phyloP scores from a whole-genome alignment of 1,140 invertebrate genomes.

The Hestina assimilis region DNA sequence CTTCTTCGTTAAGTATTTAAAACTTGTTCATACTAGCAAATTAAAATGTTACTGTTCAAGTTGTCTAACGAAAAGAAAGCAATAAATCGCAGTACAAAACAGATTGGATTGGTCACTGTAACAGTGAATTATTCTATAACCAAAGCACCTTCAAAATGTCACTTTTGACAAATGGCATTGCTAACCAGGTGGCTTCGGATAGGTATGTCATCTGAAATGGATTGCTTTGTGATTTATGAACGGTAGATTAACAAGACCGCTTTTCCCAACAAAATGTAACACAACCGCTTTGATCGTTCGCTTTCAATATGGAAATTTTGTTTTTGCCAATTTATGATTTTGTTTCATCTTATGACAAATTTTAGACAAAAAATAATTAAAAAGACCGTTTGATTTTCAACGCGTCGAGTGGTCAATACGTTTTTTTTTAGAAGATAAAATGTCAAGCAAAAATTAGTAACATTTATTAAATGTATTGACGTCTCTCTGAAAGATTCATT shows the following conservation, averaged over 20 bases:
- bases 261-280: constrained; percentile 8
- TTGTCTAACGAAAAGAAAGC: neutral
- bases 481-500: too few relatives aligned
- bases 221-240: constrained; percentile 35
- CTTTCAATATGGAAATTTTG: constrained; percentile 9
- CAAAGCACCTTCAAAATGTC: constrained; percentile 18
- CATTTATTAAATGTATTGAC: too few relatives aligned
- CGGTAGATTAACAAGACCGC: constrained; percentile 14
- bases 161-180: constrained; percentile 31
- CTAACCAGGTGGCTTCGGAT: constrained; percentile 29
- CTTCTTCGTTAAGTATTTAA: too few relatives aligned
- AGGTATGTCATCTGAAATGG: constrained; percentile 24
- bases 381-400: too few relatives aligned
- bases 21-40: too few relatives aligned
- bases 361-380: neutral
- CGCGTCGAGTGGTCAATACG: too few relatives aligned
- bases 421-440: too few relatives aligned
- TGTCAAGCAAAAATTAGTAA: too few relatives aligned
- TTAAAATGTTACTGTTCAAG: neutral
- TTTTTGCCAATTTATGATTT: neutral
- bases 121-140: constrained; percentile 6
- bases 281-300: neutral
- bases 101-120: constrained; percentile 1
- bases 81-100: constrained; percentile 1
- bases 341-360: neutral